Percentiles rank a stretch among this genome's conserved stretches.
Conservation (phyloP, 2,797 vertebrate genomes). For the Pseudochirops corinnae region DNA sequence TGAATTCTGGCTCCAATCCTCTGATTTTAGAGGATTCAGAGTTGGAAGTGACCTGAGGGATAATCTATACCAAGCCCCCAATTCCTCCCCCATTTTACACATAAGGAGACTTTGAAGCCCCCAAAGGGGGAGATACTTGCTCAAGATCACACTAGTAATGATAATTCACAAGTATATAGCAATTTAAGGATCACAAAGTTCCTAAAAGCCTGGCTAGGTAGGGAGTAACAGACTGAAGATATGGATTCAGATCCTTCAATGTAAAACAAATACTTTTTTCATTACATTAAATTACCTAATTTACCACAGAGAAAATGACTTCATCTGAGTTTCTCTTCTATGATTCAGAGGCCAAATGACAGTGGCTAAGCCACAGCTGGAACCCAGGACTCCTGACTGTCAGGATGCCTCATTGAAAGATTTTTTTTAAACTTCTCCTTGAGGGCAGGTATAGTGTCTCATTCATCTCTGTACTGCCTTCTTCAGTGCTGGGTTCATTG, state of each 20-base stretch:
- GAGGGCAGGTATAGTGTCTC: neutral
- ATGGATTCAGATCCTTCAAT: neutral
- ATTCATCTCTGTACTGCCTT: neutral
- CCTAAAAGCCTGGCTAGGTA: neutral
- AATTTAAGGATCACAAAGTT: neutral
- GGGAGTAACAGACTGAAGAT: neutral
- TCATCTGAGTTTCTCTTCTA: neutral
- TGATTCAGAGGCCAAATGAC: neutral
- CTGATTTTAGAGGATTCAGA: neutral
- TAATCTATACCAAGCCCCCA: neutral
- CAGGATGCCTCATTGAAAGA: neutral
- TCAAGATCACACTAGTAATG: neutral
- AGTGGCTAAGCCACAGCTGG: neutral
- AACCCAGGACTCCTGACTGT: neutral
- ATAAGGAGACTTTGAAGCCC: neutral
- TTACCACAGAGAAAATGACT: neutral
- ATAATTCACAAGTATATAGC: neutral
- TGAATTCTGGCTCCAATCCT: neutral
- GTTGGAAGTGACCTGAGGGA: neutral
- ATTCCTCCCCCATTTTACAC: neutral
- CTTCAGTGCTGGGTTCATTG: neutral
- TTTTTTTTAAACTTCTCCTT: neutral
- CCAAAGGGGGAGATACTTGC: neutral
- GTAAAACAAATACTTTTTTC: neutral
- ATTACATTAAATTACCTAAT: neutral